Evolutionary conservation across 2,888 invertebrate species (phyloP).

Genomic region (Mechanitis messenoides): DNA sequence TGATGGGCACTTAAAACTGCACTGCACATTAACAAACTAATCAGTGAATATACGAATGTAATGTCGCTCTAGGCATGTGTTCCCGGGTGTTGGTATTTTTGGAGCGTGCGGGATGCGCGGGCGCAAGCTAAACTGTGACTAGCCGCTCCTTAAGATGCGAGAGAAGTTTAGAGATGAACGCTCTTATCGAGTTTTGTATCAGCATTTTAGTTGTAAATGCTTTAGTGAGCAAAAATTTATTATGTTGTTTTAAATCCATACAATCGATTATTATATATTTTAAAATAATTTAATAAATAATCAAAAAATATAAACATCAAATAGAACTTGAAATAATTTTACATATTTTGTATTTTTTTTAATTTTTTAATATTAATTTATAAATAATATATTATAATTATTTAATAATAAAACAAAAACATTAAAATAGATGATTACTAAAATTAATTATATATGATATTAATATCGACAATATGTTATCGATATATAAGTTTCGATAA

Average conservation of each 20-base stretch:
- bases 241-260: too few relatives aligned
- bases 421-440: background rate
- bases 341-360: background rate
- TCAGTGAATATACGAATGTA: background rate
- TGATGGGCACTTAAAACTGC: constrained; percentile 26
- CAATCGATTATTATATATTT: too few relatives aligned
- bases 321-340: background rate
- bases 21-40: constrained; percentile 12
- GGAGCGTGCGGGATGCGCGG: constrained; percentile 63
- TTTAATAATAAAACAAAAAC: too few relatives aligned
- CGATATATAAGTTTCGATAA: background rate
- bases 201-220: too few relatives aligned
- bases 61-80: background rate
- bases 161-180: constrained; percentile 48
- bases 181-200: background rate
- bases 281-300: background rate
- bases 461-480: constrained; percentile 13
- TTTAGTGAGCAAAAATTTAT: too few relatives aligned
- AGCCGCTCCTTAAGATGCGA: constrained; percentile 71
- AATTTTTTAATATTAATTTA: too few relatives aligned
- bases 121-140: constrained; percentile 63
- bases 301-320: background rate
- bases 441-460: background rate
- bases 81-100: constrained; percentile 55
- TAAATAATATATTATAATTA: too few relatives aligned